These are phyloP conservation scores for Drosophila funebris DNA, from an alignment of 1,140 invertebrate genomes.

Conservation along the genomic window DNA sequence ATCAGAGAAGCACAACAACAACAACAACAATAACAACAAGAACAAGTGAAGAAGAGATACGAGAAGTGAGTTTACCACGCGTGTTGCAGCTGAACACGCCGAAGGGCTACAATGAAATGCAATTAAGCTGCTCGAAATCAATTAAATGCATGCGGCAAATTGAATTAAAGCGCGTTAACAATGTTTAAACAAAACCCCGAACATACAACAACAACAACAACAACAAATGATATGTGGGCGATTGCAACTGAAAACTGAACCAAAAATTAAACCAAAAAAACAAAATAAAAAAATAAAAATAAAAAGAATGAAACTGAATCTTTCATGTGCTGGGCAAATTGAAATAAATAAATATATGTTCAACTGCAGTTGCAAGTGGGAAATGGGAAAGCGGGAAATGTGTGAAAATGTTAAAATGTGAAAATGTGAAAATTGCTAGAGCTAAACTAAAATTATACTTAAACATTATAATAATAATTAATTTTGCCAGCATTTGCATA, in stretches of 20 bases:
- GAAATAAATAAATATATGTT: slow-evolving; percentile 2
- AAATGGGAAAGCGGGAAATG: not conserved
- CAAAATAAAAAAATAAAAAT: too few species aligned
- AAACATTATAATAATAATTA: slow-evolving; percentile 30
- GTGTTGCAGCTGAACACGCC: slow-evolving; percentile 2
- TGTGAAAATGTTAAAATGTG: slow-evolving; percentile 11
- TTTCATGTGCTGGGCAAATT: not conserved
- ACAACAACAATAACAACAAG: too few species aligned
- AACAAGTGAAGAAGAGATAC: too few species aligned
- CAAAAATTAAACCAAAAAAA: slow-evolving; percentile 7
- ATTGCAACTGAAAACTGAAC: not conserved
- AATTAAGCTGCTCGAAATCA: slow-evolving; percentile 71
- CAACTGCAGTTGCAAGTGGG: not conserved
- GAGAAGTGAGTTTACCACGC: slow-evolving; percentile 11
- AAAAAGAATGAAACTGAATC: slow-evolving; percentile 2
- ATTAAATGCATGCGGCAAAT: slow-evolving; percentile 57
- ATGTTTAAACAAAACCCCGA: slow-evolving; percentile 18
- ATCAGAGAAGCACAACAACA: too few species aligned
- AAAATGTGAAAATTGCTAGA: not conserved
- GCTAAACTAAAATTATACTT: not conserved
- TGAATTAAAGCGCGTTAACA: slow-evolving; percentile 73
- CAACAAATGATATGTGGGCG: slow-evolving; percentile 3
- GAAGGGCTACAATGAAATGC: slow-evolving; percentile 64
- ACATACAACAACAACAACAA: not conserved
- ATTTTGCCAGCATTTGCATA: slow-evolving; percentile 50